Percentiles rank a stretch among this genome's conserved stretches.
These are phyloP conservation scores for Coecobrya sp. DNA, from an alignment of 2,888 invertebrate species.

Conservation along the genomic window DNA sequence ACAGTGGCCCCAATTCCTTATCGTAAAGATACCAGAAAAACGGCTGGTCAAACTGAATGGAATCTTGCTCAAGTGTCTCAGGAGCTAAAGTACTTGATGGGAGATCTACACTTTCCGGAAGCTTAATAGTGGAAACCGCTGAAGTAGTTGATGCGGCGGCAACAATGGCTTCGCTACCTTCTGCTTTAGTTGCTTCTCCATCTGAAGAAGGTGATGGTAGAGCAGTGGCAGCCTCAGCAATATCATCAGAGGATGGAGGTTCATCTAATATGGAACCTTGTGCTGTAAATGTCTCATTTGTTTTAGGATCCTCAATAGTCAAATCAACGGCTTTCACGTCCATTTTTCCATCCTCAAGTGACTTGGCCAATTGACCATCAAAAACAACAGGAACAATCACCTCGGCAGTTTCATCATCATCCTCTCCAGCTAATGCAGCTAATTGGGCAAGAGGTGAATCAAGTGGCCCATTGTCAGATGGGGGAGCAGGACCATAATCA, in stretches of 20 bases:
- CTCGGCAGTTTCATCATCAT: slow-evolving; percentile 64
- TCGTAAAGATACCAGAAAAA: slow-evolving; percentile 84
- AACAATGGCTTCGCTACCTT: background rate
- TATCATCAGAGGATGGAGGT: slow-evolving; percentile 43
- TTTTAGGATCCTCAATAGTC: slow-evolving; percentile 76
- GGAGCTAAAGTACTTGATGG: slow-evolving; percentile 66
- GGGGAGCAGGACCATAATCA: slow-evolving; percentile 71
- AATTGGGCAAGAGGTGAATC: slow-evolving; percentile 55
- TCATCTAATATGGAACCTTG: slow-evolving; percentile 64
- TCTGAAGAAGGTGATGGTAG: background rate
- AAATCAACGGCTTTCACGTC: slow-evolving; percentile 77
- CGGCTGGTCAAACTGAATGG: slow-evolving; percentile 77
- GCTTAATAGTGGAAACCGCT: slow-evolving; percentile 42
- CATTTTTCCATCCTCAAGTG: slow-evolving; percentile 70
- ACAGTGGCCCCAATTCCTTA: slow-evolving; percentile 81
- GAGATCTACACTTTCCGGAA: slow-evolving; percentile 44
- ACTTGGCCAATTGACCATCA: slow-evolving; percentile 66
- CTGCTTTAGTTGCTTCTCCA: background rate
- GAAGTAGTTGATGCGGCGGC: slow-evolving; percentile 9
- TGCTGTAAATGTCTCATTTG: slow-evolving; percentile 76
- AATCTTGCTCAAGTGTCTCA: slow-evolving; percentile 69
- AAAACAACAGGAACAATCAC: slow-evolving; percentile 78
- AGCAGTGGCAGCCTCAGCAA: slow-evolving; percentile 13
- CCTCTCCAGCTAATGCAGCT: slow-evolving; percentile 19
- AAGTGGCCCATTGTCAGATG: slow-evolving; percentile 59